Conservation (phyloP, 2,888 invertebrate genomes). For the Colletes collaris region DNA sequence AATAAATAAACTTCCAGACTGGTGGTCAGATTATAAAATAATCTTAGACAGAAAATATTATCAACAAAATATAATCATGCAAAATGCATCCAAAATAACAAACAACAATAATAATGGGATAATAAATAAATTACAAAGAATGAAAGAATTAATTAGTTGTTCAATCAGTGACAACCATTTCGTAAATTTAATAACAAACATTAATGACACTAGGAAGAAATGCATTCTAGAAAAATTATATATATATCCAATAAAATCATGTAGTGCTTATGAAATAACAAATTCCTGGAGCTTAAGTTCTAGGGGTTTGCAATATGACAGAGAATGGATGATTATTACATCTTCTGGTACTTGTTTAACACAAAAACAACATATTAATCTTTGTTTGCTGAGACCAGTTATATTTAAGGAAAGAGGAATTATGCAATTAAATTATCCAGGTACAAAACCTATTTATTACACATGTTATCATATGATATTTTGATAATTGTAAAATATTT, state of each 20-base stretch:
- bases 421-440: conserved; percentile 86
- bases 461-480: not conserved
- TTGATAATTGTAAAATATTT: conserved; percentile 54
- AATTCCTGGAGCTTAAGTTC: conserved; percentile 89
- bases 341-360: conserved; percentile 92
- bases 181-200: conserved; percentile 2
- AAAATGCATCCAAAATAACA: not conserved
- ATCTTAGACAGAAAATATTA: conserved; percentile 45
- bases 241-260: conserved; percentile 96
- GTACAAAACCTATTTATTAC: conserved; percentile 78
- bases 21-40: conserved; percentile 70
- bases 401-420: conserved; percentile 86
- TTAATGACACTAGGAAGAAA: conserved; percentile 23
- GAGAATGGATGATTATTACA: conserved; percentile 96
- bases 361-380: conserved; percentile 91
- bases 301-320: conserved; percentile 93
- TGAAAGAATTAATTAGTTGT: conserved; percentile 12
- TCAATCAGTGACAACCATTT: conserved; percentile 25
- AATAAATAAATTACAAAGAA: conserved; percentile 26
- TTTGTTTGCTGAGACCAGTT: conserved; percentile 91
- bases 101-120: conserved; percentile 11
- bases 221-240: conserved; percentile 84
- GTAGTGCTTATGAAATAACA: conserved; percentile 89
- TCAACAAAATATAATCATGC: conserved; percentile 11
- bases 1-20: conserved; percentile 77